A percentile compares a stretch with the other conserved stretches of the same genome.
phyloP scores from a whole-genome alignment of 2,797 vertebrate genomes.

The Mionectes olivaceus region DNA sequence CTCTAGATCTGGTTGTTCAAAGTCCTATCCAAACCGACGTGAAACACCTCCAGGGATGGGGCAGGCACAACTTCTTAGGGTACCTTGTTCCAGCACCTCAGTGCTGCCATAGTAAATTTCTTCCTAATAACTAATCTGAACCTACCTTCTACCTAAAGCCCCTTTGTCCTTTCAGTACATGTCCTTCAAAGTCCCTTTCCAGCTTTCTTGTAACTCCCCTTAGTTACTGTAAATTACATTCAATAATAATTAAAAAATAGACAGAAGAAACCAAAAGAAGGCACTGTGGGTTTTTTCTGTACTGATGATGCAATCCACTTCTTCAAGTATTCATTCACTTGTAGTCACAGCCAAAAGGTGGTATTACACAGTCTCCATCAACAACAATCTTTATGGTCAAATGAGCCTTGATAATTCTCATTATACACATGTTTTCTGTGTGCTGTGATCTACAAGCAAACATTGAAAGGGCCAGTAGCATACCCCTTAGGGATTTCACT shows the following conservation, averaged over 20 bases:
- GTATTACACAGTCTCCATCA: conserved; percentile 38
- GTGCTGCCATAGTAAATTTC: neutral
- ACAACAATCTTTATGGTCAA: conserved; percentile 35
- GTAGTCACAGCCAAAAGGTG: conserved; percentile 34
- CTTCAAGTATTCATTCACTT: conserved; percentile 39
- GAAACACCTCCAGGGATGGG: neutral
- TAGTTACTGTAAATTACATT: neutral
- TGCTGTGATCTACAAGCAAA: conserved; percentile 50
- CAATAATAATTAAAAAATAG: neutral
- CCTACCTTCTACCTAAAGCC: neutral
- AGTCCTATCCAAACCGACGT: neutral
- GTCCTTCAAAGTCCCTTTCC: neutral
- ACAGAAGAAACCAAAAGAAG: conserved; percentile 22
- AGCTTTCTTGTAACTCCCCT: neutral
- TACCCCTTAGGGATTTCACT: neutral
- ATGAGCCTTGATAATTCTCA: conserved; percentile 23
- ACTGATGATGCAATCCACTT: conserved; percentile 40
- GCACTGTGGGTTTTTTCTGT: neutral
- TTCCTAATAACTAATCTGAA: neutral
- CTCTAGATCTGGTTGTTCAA: neutral
- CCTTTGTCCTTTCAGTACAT: neutral
- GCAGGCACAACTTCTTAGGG: neutral
- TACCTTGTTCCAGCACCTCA: neutral
- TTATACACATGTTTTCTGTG: conserved; percentile 52
- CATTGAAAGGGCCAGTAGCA: neutral